Base-by-base conservation (phyloP, 2,888 invertebrate species). In the Rosalia funebris region DNA sequence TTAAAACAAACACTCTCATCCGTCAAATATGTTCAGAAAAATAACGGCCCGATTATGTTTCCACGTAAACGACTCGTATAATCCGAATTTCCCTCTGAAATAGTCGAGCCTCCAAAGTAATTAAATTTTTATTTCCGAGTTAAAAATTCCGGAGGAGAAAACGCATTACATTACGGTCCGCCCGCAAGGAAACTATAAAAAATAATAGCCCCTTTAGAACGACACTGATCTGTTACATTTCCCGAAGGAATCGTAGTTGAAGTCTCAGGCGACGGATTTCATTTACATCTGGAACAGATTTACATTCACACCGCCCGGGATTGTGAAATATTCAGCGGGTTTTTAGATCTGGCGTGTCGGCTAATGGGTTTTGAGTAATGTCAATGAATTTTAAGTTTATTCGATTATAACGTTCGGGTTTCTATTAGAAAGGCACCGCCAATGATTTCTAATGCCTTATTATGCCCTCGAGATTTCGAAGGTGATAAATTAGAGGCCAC, bases 201-300 rank as follows among this genome's bases (percentile, higher is more conserved):
- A 50, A 50, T 39, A 39, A 50, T 39, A 39, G 50, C 50, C 50
- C 50, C 39, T 39, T 31, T 20, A 20, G 37, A 39, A 36, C 74
- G 77, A 74, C 77, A 72, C 76, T 78, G 77, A 76, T 78, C 76
- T 75, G 75, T 75, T 74, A 75, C 75, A 73, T 75, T 75, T 73
- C 74, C 75, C 75, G 59, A 63, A 76, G 75, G 75, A 75, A 76
- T 74, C 76, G 74, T 74, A 75, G 76, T 73, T 73, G 74, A 72
- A 77, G 77, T 77, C 75, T 75, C 78, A 66, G 70, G 76, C 74
- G 76, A 71, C 74, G 75, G 76, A 78, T 78, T 79, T 78, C 78
- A 79, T 79, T 78, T 78, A 79, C 78, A 79, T 79, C 75, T 74
- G 72, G 77, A 77, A 77, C 76, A 78, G 77, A 79, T 79, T 79